Base-by-base conservation (phyloP, 2,888 invertebrate genomes). In the Papilio protenor region DNA sequence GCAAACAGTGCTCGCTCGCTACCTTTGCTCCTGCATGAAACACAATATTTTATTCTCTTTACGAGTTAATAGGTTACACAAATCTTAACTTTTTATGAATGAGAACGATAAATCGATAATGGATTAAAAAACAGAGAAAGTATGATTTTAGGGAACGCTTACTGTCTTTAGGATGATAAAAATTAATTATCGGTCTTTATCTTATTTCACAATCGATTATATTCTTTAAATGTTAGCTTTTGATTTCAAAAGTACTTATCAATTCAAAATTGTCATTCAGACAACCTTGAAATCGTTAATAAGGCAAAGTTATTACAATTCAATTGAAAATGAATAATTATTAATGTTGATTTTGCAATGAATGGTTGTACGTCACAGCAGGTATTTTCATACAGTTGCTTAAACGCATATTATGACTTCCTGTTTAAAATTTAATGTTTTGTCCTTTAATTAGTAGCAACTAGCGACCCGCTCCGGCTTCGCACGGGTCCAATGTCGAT, bases 1-100 rank as follows among this genome's bases (percentile, higher is more conserved):
- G 89, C 89, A 69, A 69, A 45, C 40, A n/a, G 89, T 89, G 88
- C 78, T 85, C 84, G 80, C 81, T 77, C 45, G n/a, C 12, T 57
- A 18, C 55, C 55, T 77, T 70, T n/a, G 45, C 23, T 49, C 18
- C 18, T 59, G 11, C 33, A 72, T 8, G 21, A 45, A 3, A 21
- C 4, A 69, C 66, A 69, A 21, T 45, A 45, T 66, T 12, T 45
- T 40, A 40, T 66, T 66, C 40, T 18, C 18, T 64, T 16, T 1
- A 1, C 16, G 2, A 40, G 40, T 64, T 33, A 16, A 27, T 61
- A 27, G 1, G n/a, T 61, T 59, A 61, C 5, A 27, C 21, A 27
- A 2, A 5, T 2, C 1, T 27, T 61, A 40, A 40, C 40, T 33
- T 33, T 33, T 2, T 33, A 33, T 33, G 5, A 33, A 33, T 33